Evolutionary conservation across 1,140 invertebrate genomes (phyloP), one percentile per base, ranked within the genome.

Genomic region (Cataglyphis hispanica): DNA sequence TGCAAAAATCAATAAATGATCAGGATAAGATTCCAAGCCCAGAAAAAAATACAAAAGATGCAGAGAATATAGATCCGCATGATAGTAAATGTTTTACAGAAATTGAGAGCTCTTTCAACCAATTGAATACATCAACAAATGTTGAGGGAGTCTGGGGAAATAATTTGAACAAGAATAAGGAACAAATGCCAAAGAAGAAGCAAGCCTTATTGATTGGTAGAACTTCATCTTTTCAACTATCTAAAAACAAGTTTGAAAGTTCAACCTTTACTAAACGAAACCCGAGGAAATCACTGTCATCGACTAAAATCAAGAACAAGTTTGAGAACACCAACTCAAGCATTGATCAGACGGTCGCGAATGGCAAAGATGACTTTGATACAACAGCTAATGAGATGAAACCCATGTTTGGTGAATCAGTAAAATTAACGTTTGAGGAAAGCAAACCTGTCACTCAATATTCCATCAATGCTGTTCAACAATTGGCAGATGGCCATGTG

Each of bases 191-290:
- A 8, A 93, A 90, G 85, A 94, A 91, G 56, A 85, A 84, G 46
- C 61, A 91, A 90, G 86, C 86, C 43, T 90, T 89, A 86, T 90
- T 86, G 92, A 93, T 95, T 46, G 87, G 89, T 93, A 95, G 87
- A 83, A 92, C 93, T 1, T 85, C 93, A 5, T 95, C 95, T 0
- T 95, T 95, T 78, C 93, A 95, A 84, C 94, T 97, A n/a, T 96
- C 96, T 2, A 96, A 97, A 90, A 97, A 98, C 92, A 94, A 97
- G 74, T 98, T 98, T 94, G 95, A 96, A 56, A 96, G 96, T 60
- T 95, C 96, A 77, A 96, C 94, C 91, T 97, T 98, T 93, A 95
- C 96, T 31, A 97, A 97, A 91, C 95, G 97, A 84, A 98, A 98
- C 95, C 97, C 97, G 16, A 95, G 97, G 91, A 98, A 98, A 93